phyloP scores from a whole-genome alignment of 2,888 invertebrate species.

The Peribatodes rhomboidaria region DNA sequence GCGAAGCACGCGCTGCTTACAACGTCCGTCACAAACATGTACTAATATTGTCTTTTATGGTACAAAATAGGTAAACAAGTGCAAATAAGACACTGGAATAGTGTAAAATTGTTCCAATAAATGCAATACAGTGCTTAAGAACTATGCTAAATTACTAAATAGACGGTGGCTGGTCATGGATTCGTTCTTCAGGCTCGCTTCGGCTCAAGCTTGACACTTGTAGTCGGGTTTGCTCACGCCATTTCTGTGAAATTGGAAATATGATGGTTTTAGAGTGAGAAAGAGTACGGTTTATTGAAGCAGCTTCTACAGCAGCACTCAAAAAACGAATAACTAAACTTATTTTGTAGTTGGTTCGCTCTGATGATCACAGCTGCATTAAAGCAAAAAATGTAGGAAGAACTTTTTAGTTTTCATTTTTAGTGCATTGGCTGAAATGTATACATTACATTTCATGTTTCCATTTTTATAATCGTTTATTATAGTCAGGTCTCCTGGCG shows the following conservation, averaged over 20 bases:
- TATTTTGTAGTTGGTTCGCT: too few species aligned
- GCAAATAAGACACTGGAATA: slow-evolving; percentile 10
- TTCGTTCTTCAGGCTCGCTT: slow-evolving; percentile 8
- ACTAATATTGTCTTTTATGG: not conserved
- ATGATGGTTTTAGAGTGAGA: not conserved
- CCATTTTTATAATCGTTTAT: too few species aligned
- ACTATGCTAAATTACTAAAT: slow-evolving; percentile 22
- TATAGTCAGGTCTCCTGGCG: too few species aligned
- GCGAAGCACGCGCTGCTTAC: too few species aligned
- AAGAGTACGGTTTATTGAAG: not conserved
- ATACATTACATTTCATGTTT: too few species aligned
- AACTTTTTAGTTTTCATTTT: too few species aligned
- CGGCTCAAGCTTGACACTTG: slow-evolving; percentile 67
- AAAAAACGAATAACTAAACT: too few species aligned
- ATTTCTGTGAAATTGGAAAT: slow-evolving; percentile 66
- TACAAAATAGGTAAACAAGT: not conserved
- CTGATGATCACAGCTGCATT: too few species aligned
- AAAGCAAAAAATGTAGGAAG: too few species aligned
- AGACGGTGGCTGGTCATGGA: slow-evolving; percentile 47
- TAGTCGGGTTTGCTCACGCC: slow-evolving; percentile 77
- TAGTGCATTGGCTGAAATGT: too few species aligned
- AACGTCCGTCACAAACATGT: too few species aligned
- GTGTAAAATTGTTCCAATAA: slow-evolving; percentile 26
- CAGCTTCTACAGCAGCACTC: too few species aligned
- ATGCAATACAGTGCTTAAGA: slow-evolving; percentile 36